phyloP scores from a whole-genome alignment of 2,113 vertebrate species.

The Phodopus roborovskii region DNA sequence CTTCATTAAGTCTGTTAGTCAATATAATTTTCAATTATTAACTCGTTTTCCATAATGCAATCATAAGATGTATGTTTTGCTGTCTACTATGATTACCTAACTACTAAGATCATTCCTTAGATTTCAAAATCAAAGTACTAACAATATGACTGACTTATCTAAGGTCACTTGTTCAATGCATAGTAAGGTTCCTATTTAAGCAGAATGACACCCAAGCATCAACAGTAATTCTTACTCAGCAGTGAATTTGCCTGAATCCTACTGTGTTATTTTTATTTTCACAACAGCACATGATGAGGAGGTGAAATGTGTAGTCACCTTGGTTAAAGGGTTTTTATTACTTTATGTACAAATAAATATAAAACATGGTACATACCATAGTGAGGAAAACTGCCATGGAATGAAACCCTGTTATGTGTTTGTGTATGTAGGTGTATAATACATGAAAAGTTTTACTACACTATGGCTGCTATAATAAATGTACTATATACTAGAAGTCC shows the following conservation, averaged over 20 bases:
- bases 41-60: not conserved
- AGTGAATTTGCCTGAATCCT: not conserved
- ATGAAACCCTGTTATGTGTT: not conserved
- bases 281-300: not conserved
- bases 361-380: not conserved
- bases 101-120: not conserved
- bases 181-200: fast-evolving
- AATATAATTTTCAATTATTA: not conserved
- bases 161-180: not conserved
- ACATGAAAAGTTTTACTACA: not conserved
- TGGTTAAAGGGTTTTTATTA: not conserved
- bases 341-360: not conserved
- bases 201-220: too few species aligned
- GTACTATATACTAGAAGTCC: fast-evolving
- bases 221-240: not conserved
- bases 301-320: not conserved
- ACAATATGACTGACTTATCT: not conserved
- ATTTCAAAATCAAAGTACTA: not conserved
- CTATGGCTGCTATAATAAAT: not conserved
- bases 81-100: not conserved
- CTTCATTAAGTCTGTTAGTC: not conserved
- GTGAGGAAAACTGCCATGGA: not conserved
- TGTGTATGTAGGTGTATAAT: not conserved
- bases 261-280: not conserved
- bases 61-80: not conserved